phyloP scores from a whole-genome alignment of 92 coral and sea anemone genomes.

The Bergia sp. region DNA sequence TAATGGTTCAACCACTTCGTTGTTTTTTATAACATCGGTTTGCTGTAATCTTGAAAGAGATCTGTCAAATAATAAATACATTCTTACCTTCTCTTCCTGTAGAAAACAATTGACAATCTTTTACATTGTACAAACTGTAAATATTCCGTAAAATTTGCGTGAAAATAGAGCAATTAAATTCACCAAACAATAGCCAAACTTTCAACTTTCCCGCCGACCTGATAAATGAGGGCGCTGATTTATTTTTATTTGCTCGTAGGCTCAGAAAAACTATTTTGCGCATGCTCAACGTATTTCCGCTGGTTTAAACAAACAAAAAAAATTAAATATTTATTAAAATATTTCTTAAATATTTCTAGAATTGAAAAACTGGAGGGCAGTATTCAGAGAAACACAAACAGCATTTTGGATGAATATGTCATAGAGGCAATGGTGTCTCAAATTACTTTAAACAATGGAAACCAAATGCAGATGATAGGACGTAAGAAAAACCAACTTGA shows the following conservation, averaged over 20 bases:
- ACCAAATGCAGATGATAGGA: conserved; percentile 73
- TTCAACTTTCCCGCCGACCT: conserved; percentile 51
- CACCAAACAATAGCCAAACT: conserved; percentile 24
- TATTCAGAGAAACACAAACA: background rate
- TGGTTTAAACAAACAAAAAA: background rate
- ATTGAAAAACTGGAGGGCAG: background rate
- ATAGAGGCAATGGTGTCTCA: conserved; percentile 40
- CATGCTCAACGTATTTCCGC: conserved; percentile 37
- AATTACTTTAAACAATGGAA: conserved; percentile 63
- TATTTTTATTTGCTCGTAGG: conserved; percentile 3
- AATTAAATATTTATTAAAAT: too few species aligned
- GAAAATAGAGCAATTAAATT: conserved; percentile 5
- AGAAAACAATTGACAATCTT: conserved; percentile 7
- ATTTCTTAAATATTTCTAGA: too few species aligned
- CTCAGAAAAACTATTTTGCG: background rate
- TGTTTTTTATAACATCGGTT: background rate
- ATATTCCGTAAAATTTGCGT: conserved; percentile 22
- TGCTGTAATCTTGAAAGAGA: background rate
- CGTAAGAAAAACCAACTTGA: conserved; percentile 57
- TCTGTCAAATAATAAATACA: background rate
- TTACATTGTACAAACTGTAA: conserved; percentile 37
- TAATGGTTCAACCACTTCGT: background rate
- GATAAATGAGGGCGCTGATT: conserved; percentile 16
- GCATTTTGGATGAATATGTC: background rate
- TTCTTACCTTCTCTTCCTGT: conserved; percentile 29